Evolutionary conservation across 2,888 invertebrate genomes (phyloP), one percentile per base, ranked within the genome.

Genomic region (Dendrolimus houi): DNA sequence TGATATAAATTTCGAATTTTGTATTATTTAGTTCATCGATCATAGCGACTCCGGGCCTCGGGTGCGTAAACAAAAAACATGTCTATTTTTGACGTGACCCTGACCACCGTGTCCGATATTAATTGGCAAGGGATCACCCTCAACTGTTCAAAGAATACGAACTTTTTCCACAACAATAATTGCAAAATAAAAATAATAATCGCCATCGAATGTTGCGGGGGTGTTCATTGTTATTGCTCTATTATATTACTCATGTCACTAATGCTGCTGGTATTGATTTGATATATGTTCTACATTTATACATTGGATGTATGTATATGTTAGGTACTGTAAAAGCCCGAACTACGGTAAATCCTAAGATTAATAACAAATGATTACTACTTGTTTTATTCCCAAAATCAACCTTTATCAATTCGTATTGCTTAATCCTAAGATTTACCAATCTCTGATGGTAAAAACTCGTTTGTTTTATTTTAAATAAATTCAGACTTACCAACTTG

Each of bases 31-130:
- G 8, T 56, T 60, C 57, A 66, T 60, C 61, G 62, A 62, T 68
- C 62, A 47, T 47, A 47, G 47, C 10, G 12, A 47, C 6, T 47
- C 8, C 12, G 47, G 9, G 47, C 9, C 29, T 29, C 3, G 29
- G 47, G 47, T 12, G 47, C 47, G 47, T 47, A 47, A 59, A 66
- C 74, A 84, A 84, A 81, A 84, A 86, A 80, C 70, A 64, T 81
- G 78, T 83, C 81, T 70, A 77, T 79, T 68, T 83, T 80, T 83
- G 87, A 84, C 83, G 78, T 73, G 71, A 69, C 66, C 75, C 71
- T 86, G 89, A 88, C 88, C 90, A 82, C 87, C 87, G 83, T 83
- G 83, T 70, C 87, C 79, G 71, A 88, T 81, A 70, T 83, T 88
- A 89, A 90, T 90, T 90, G 90, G 88, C 88, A 87, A 87, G 90